Conservation (phyloP, 2,113 vertebrate genomes). For the Vidua macroura region DNA sequence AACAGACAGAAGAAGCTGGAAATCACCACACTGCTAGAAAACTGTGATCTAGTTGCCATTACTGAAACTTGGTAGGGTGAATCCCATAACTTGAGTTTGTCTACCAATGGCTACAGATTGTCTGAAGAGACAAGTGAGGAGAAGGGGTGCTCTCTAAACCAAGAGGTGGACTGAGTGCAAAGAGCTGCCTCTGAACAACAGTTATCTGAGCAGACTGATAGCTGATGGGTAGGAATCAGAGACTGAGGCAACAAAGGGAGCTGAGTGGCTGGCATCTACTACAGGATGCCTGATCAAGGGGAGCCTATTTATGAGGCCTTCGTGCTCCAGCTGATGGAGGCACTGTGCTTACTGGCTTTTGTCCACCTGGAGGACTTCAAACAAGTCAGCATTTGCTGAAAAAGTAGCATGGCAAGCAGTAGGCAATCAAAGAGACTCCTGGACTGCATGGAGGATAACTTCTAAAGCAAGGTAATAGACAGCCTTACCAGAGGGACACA, state of each 20-base stretch:
- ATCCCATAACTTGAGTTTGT: neutral
- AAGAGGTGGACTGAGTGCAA: neutral
- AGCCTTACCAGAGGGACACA: accelerated
- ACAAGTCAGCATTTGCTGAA: neutral
- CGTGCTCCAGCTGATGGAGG: neutral
- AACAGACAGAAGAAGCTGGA: neutral
- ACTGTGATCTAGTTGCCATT: neutral
- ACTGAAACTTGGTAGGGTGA: neutral
- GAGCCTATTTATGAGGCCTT: neutral
- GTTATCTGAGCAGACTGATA: neutral
- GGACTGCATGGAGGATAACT: neutral
- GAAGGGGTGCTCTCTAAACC: neutral
- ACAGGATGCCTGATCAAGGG: neutral
- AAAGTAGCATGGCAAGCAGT: neutral
- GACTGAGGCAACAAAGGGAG: neutral
- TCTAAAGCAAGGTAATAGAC: neutral
- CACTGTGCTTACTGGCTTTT: neutral
- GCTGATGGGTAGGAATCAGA: neutral
- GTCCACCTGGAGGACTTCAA: neutral
- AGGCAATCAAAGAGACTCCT: neutral
- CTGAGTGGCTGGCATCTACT: neutral
- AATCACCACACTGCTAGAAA: neutral
- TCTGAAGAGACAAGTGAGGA: neutral
- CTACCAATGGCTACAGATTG: neutral
- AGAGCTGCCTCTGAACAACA: neutral